These are phyloP conservation scores for Gavia stellata DNA, from an alignment of 2,113 vertebrate genomes.

Conservation along the genomic window DNA sequence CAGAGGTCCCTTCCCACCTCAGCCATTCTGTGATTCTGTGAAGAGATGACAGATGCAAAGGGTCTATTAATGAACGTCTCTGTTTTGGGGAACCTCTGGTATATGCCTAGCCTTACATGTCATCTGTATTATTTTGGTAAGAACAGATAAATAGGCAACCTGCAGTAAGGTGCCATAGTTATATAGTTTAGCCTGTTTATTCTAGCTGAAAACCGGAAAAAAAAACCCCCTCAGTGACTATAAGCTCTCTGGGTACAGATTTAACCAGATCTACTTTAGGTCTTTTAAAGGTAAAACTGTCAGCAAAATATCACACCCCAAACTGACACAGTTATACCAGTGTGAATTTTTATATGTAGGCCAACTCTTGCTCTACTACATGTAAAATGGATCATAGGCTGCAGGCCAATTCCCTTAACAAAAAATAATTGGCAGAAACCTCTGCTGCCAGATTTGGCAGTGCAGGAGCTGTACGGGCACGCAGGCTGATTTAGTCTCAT, in stretches of 20 bases:
- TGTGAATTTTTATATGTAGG: slow-evolving; percentile 58
- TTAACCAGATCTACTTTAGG: slow-evolving; percentile 23
- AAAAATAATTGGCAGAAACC: slow-evolving; percentile 49
- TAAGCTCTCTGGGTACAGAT: neutral
- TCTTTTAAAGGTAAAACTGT: slow-evolving; percentile 52
- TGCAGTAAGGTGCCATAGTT: neutral
- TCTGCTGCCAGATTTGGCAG: slow-evolving; percentile 34
- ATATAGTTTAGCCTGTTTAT: neutral
- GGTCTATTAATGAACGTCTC: neutral
- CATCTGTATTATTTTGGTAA: neutral
- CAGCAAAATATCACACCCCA: slow-evolving; percentile 53
- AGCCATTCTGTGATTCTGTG: neutral
- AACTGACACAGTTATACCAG: slow-evolving; percentile 45
- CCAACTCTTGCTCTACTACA: slow-evolving; percentile 42
- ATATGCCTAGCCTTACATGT: neutral
- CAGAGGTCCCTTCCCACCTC: neutral
- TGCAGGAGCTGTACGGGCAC: neutral
- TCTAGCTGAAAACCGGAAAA: neutral
- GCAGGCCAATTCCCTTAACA: slow-evolving; percentile 33
- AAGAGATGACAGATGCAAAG: neutral
- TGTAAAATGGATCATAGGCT: slow-evolving; percentile 43
- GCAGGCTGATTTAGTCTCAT: neutral
- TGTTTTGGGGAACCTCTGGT: neutral
- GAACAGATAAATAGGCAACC: neutral
- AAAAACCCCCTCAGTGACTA: neutral